Evolutionary conservation across 2,888 invertebrate genomes (phyloP), one percentile per base, ranked within the genome.

Genomic region (Metalampra italica): DNA sequence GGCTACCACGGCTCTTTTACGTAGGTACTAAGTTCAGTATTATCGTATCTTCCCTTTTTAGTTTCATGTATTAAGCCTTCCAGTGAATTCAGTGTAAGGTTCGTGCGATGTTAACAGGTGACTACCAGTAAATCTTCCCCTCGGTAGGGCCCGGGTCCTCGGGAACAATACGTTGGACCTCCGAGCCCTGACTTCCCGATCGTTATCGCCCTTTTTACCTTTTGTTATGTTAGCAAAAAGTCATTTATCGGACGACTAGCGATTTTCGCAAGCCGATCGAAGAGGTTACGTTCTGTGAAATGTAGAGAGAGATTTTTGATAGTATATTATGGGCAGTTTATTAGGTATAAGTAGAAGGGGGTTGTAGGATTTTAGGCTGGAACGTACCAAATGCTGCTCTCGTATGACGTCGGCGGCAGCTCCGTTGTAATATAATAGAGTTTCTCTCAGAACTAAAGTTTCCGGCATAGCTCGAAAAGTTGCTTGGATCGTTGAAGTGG

Each of bases 161-260:
- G 40, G 34, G 41, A 47, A 42, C 42, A 47, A 45, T 43, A 14
- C 30, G 2, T 14, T 12, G 37, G 29, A 39, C 15, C 13, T 22
- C 34, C 15, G 9, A 9, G 9, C 45, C 38, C 38, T 36, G 36
- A n/a, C 11, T 9, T 5, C n/a, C 36, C 45, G 57, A 60, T 60
- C 60, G 55, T 57, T 62, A 60, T 62, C 62, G 46, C 50, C 49
- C 50, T 56, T 50, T 52, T 53, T 46, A 57, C 56, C 62, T 59
- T 59, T 62, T 62, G 62, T 62, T 56, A 59, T 54, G 52, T 56
- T 56, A 50, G 53, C 51, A 47, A 51, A 53, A 55, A 54, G 55
- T 50, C 59, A 53, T 57, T 57, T 56, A 57, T 52, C 54, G 53
- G 50, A 48, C 49, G 51, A 54, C 41, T 47, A 39, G 14, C 38